These are phyloP conservation scores for Agriopis aurantiaria DNA, from an alignment of 2,888 invertebrate species.

Conservation along the genomic window DNA sequence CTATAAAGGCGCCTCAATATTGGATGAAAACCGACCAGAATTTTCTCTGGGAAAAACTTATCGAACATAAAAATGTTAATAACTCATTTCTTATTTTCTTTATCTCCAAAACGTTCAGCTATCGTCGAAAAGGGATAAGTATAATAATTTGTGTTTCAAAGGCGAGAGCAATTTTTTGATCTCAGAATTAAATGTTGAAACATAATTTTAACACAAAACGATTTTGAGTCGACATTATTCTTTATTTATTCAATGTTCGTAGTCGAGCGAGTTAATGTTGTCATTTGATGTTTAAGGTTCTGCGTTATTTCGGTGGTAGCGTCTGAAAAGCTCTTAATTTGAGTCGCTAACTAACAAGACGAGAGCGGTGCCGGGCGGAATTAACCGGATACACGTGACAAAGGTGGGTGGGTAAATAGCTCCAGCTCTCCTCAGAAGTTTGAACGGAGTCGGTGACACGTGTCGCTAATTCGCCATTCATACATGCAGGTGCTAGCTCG, in stretches of 20 bases:
- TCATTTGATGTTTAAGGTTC: constrained; percentile 29
- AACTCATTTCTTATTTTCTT: constrained; percentile 48
- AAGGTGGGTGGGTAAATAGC: constrained; percentile 34
- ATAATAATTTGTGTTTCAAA: constrained; percentile 50
- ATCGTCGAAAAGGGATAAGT: constrained; percentile 43
- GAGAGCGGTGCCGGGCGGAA: constrained; percentile 37
- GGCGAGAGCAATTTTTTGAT: constrained; percentile 43
- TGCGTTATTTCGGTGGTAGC: constrained; percentile 23
- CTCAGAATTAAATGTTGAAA: constrained; percentile 36
- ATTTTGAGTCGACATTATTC: constrained; percentile 36
- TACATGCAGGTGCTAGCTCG: constrained; percentile 37
- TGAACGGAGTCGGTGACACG: constrained; percentile 37
- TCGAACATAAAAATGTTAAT: constrained; percentile 46
- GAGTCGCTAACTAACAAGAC: constrained; percentile 43
- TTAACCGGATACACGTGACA: constrained; percentile 43
- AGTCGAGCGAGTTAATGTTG: constrained; percentile 41
- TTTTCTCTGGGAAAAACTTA: constrained; percentile 36
- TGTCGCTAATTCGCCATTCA: constrained; percentile 50
- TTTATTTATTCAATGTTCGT: constrained; percentile 41
- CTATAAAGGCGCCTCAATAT: constrained; percentile 44
- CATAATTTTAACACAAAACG: constrained; percentile 40
- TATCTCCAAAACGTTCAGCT: constrained; percentile 45
- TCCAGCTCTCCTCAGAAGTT: constrained; percentile 39
- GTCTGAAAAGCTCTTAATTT: constrained; percentile 41
- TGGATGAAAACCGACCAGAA: constrained; percentile 36